Conservation (phyloP, 2,113 vertebrate genomes). For the Peucedramus taeniatus region DNA sequence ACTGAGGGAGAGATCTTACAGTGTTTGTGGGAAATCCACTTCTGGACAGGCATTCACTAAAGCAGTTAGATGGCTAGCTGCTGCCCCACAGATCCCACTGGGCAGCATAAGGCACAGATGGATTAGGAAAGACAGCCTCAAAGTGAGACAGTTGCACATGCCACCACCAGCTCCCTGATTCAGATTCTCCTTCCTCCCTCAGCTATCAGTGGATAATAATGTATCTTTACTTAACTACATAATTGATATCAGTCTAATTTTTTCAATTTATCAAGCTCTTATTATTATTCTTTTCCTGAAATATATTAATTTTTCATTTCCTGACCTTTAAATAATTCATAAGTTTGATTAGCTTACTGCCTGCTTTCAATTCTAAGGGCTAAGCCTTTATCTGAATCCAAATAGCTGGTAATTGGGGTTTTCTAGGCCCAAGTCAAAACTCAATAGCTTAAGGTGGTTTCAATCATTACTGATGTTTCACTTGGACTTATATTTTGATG, state of each 20-base stretch:
- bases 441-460: not conserved
- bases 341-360: conserved; percentile 12
- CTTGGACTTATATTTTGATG: not conserved
- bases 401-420: not conserved
- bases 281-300: conserved; percentile 23
- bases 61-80: not conserved
- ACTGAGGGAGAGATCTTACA: not conserved
- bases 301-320: conserved; percentile 39
- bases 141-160: not conserved
- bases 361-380: not conserved
- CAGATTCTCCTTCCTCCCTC: not conserved
- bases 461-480: not conserved
- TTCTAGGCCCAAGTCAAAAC: not conserved
- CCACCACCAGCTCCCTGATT: not conserved
- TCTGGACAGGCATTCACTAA: not conserved
- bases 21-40: not conserved
- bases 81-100: not conserved
- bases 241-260: not conserved
- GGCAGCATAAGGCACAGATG: not conserved
- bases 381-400: not conserved
- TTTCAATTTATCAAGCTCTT: not conserved
- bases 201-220: not conserved
- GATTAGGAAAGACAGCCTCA: not conserved
- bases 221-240: not conserved
- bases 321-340: conserved; percentile 26